Evolutionary conservation across 2,113 vertebrate species (phyloP), one percentile per base, ranked within the genome.

Genomic region (Lipotes vexillifer): DNA sequence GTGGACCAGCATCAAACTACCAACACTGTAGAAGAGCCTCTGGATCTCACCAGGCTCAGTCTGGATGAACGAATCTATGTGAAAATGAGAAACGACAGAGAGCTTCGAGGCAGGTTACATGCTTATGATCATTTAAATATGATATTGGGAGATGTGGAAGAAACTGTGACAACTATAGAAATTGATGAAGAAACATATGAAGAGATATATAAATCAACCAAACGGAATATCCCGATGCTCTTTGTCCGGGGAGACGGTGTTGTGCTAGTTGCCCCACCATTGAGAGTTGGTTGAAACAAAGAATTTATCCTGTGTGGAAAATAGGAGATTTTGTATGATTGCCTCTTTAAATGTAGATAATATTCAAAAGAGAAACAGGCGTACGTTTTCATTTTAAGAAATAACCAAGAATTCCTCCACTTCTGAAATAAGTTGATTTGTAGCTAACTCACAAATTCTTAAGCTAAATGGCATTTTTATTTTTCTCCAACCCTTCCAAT

Each of bases 201-300:
- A 46, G 46, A 46, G 46, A 46, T 46, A 46, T 46, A 46, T 46
- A 27, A 46, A 46, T 99, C 99, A 7, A 99, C 99, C 63, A 99
- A 99, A 98, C 99, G 99, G 97, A 99, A 99, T 98, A 99, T 99
- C 95, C 99, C 99, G 0, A 99, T 99, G 99, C 99, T 99, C 95
- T 99, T 99, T 95, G 99, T 99, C 88, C 99, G 99, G 98, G 99
- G 99, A 75, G 99, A 99, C 9, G 99, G 99, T 4, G 99, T 99
- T 13, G 99, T 99, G 55, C 99, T 99, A 1, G 99, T 99, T 38
- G 99, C 99, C 69, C 99, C 99, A 15, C 99, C 99, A 0, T 89
- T 99, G 96, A 98, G 99, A 97, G 99, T 99, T 83, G 99, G 99
- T 91, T 99, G 98, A 99, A 97, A 93, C 65, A 17, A 41, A 97